A percentile compares a stretch with the other conserved stretches of the same genome.
Conservation (phyloP, 2,797 vertebrate genomes). For the Antennarius maculatus region DNA sequence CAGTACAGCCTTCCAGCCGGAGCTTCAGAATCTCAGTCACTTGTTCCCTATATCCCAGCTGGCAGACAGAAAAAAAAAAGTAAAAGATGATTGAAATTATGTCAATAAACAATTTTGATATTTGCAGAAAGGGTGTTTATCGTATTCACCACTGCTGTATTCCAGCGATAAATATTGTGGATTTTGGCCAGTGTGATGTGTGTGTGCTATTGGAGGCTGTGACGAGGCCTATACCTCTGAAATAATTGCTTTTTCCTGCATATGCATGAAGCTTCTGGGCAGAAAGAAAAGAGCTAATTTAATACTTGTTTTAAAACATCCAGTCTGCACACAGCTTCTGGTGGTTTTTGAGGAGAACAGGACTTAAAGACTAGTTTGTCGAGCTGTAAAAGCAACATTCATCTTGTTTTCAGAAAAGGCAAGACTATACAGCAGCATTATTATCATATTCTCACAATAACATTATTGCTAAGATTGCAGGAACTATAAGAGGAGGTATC, state of each 20-base stretch:
- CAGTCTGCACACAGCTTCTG: conserved; percentile 27
- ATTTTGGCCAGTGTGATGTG: conserved; percentile 50
- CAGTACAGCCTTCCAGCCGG: conserved; percentile 16
- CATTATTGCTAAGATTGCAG: not conserved
- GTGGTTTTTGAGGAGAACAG: conserved; percentile 16
- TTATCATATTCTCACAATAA: not conserved
- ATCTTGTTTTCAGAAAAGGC: conserved; percentile 7
- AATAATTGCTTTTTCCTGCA: conserved; percentile 59
- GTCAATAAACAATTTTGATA: conserved; percentile 52
- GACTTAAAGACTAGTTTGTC: conserved; percentile 28
- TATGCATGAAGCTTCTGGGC: conserved; percentile 31
- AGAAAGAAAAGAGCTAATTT: conserved; percentile 32
- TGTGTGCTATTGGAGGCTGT: conserved; percentile 51
- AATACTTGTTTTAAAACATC: conserved; percentile 28
- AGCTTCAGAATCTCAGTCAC: conserved; percentile 25
- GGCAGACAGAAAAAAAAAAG: conserved; percentile 10
- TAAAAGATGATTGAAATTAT: conserved; percentile 52
- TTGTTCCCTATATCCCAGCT: conserved; percentile 19
- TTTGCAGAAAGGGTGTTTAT: conserved; percentile 51
- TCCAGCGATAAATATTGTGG: conserved; percentile 53
- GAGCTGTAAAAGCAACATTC: conserved; percentile 2
- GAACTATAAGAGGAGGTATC: not conserved
- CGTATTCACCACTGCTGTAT: conserved; percentile 46
- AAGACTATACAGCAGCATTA: not conserved
- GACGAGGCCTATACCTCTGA: conserved; percentile 26